Base-by-base conservation (phyloP, 2,113 vertebrate species). In the Rhinolophus ferrumequinum region DNA sequence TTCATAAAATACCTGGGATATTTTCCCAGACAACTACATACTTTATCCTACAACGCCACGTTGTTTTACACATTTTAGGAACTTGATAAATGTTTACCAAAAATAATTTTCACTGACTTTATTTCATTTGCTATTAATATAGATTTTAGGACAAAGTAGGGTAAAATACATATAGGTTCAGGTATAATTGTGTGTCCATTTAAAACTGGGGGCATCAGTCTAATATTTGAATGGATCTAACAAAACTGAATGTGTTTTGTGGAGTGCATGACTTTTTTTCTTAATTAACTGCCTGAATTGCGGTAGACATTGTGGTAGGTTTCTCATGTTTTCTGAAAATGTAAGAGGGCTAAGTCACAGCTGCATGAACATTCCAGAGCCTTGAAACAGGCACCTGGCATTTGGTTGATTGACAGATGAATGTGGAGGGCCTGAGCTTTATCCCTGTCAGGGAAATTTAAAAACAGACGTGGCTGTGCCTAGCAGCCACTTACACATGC, bases 391-490 rank as follows among this genome's bases (percentile, higher is more conserved):
- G 93, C 88, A 90, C 56, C 86, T 97, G 87, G 83, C 90, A 81
- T 97, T 97, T 97, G 94, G n/a, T 93, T 93, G 60, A 90, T 88
- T 97, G 90, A 88, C 87, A 92, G 88, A 96, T 97, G 97, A 98
- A 94, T 98, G 95, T 38, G 94, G 69, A 97, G 66, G 73, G 90
- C 95, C 92, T 98, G 97, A 97, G 95, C 97, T 97, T 97, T 88
- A 95, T 72, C 72, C 70, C 88, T 98, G 94, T 94, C 77, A 97
- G 97, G 88, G 91, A 98, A 97, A 98, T 94, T 94, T 94, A 95
- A 80, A 98, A 97, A 95, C 95, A 96, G 90, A 97, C 97, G 95
- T 79, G 96, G 60, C 60, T 97, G 38, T 97, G 88, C 60, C 77
- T 81, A 70, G 69, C 93, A 96, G 33, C 54, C 95, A 75, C 66